Evolutionary conservation across 2,113 vertebrate species (phyloP).

Genomic region (Psephotus haematonotus): DNA sequence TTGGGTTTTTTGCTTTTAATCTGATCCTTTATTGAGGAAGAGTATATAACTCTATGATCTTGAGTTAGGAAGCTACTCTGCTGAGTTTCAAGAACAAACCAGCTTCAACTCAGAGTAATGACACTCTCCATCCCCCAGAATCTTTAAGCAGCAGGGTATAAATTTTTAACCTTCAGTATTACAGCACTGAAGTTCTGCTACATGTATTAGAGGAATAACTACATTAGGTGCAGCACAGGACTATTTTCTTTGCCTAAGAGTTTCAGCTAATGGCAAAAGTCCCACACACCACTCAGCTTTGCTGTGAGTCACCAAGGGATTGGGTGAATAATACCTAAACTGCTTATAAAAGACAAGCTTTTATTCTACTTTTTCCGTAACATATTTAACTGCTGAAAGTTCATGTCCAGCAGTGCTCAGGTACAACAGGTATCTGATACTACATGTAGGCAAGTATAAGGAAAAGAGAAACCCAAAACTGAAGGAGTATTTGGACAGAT

Average conservation of each 20-base stretch:
- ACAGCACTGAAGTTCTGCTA: neutral
- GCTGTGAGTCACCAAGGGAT: neutral
- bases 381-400: neutral
- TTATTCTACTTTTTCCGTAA: neutral
- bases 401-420: neutral
- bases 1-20: neutral
- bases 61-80: neutral
- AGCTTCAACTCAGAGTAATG: neutral
- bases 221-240: neutral
- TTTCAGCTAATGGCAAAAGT: neutral
- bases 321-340: neutral
- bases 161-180: neutral
- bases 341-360: neutral
- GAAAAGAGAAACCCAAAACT: neutral
- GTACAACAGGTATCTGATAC: neutral
- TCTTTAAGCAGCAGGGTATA: neutral
- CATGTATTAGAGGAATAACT: neutral
- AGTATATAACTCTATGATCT: neutral
- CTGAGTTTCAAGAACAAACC: neutral
- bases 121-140: neutral
- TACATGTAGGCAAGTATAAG: neutral
- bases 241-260: neutral
- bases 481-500: neutral
- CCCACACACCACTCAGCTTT: neutral
- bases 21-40: slow-evolving; percentile 13